phyloP scores from a whole-genome alignment of 2,797 vertebrate species.

The Poecile montanus region DNA sequence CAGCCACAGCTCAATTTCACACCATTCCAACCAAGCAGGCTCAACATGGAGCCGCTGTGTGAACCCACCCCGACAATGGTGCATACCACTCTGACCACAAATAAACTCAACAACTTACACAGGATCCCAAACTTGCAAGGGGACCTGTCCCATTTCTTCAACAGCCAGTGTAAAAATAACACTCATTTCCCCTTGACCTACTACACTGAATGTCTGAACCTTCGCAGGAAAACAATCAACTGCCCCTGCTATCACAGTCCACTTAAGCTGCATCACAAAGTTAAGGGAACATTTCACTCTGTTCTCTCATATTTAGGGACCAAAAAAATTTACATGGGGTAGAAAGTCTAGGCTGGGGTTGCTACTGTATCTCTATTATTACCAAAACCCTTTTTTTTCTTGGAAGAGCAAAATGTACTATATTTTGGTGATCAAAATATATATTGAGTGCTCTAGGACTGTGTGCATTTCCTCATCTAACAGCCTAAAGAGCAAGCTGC shows the following conservation, averaged over 20 bases:
- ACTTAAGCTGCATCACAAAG: not conserved
- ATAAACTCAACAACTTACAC: not conserved
- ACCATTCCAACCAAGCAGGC: not conserved
- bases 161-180: not conserved
- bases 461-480: not conserved
- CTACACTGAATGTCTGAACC: not conserved
- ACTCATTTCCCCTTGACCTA: not conserved
- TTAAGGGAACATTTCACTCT: not conserved
- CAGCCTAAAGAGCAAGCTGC: not conserved
- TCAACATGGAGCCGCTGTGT: not conserved
- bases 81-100: not conserved
- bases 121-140: not conserved
- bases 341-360: not conserved
- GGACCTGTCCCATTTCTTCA: not conserved
- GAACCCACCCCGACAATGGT: not conserved
- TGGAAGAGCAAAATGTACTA: not conserved
- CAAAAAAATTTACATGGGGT: not conserved
- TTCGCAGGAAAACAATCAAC: not conserved
- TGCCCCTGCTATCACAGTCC: not conserved
- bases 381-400: rapidly evolving
- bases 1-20: not conserved
- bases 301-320: not conserved
- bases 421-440: not conserved
- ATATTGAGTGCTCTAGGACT: not conserved
- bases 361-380: not conserved